Evolutionary conservation across 2,113 vertebrate genomes (phyloP), one percentile per base, ranked within the genome.

Genomic region (Rhea americana): DNA sequence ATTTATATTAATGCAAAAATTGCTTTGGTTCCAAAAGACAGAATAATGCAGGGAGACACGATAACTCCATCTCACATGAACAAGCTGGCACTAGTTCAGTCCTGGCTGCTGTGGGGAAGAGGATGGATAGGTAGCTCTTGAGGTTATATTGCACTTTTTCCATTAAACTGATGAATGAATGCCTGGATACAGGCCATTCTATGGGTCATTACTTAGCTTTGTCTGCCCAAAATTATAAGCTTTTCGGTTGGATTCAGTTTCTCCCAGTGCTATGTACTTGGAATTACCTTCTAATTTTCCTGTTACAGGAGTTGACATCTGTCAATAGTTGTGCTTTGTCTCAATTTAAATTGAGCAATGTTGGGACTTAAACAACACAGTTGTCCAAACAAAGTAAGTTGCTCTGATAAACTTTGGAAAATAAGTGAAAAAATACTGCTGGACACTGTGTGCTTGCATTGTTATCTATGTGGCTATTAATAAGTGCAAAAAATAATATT

Each of bases 271-370:
- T 50, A 20, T 9, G 82, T 8, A 55, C 74, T 81, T 28, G 30
- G 15, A 68, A 79, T 32, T 51, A 61, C 3, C 28, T 87, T 56
- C 28, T 16, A 22, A 2, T 83, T 83, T 74, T 9, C 45, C 22
- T 0, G 0, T 11, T 47, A 32, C 14, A 50, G 15, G 13, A 76
- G 8, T 3, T 37, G 50, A 70, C 0, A 1, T 43, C 16, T 47
- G 7, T 37, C 20, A 53, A 3, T 28, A 71, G 21, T 30, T 85
- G 53, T 62, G 37, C 14, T 51, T 80, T 81, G 10, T 41, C 88
- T 78, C 10, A 10, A 18, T 72, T 95, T 37, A 74, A 47, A 73
- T 41, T 50, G 12, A 41, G 16, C 30, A 47, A 43, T 41, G 28
- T 14, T 61, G 55, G 41, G 77, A 20, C 12, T 68, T 6, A 67